Evolutionary conservation across 2,797 vertebrate genomes (phyloP).

Genomic region (Microctenopoma lineatum): DNA sequence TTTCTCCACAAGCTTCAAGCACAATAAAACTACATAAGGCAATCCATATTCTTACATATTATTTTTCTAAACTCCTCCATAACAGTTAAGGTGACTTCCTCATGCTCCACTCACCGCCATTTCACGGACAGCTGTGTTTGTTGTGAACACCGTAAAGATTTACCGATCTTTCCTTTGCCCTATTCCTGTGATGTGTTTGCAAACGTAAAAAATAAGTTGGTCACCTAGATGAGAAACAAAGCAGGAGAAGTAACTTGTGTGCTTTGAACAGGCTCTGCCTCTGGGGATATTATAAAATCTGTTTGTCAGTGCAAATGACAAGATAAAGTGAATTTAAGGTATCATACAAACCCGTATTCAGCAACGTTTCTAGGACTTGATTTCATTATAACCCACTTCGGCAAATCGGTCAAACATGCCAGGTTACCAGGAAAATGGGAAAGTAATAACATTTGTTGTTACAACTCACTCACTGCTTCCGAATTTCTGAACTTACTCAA

Average conservation of each 20-base stretch:
- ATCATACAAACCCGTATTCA: background rate
- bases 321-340: slow-evolving; percentile 2
- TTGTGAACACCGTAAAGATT: background rate
- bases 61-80: background rate
- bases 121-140: background rate
- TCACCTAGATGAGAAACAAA: slow-evolving; percentile 1
- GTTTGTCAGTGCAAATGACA: slow-evolving; percentile 8
- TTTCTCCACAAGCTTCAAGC: background rate
- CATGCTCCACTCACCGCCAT: background rate
- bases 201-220: background rate
- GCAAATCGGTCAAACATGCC: background rate
- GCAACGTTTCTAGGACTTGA: background rate
- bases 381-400: background rate
- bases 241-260: background rate
- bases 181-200: background rate
- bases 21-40: background rate
- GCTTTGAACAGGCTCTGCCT: background rate
- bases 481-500: too few species aligned
- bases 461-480: too few species aligned
- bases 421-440: background rate
- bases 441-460: background rate
- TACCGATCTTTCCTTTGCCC: background rate
- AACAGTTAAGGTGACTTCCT: background rate
- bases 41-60: background rate
- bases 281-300: slow-evolving; percentile 1